Evolutionary conservation across 2,888 invertebrate genomes (phyloP).

Genomic region (Nomada fucata): DNA sequence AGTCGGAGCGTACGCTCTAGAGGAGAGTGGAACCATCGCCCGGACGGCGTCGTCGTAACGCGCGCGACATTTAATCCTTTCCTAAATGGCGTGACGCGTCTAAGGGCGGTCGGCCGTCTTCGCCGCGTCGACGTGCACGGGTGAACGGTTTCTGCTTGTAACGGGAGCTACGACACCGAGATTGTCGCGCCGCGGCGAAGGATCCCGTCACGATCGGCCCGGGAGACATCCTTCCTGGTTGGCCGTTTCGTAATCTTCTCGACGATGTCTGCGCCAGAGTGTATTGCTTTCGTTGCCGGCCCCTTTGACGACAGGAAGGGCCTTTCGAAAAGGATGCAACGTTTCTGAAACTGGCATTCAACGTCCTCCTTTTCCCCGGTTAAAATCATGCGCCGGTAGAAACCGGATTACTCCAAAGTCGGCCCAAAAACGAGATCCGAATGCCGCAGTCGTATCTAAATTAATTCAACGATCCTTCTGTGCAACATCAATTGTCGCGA

Average conservation of each 20-base stretch:
- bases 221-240: slow-evolving; percentile 40
- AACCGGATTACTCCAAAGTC: too few relatives aligned
- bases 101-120: slow-evolving; percentile 37
- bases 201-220: slow-evolving; percentile 62
- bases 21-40: slow-evolving; percentile 27
- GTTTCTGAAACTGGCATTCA: too few relatives aligned
- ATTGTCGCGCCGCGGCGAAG: slow-evolving; percentile 60
- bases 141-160: slow-evolving; percentile 56
- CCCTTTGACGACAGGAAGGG: background rate
- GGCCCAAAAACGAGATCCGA: too few relatives aligned
- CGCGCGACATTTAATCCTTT: slow-evolving; percentile 66
- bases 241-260: slow-evolving; percentile 4
- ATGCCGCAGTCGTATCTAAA: too few relatives aligned
- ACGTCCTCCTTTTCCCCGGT: too few relatives aligned
- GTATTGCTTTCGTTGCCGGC: background rate
- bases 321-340: too few relatives aligned
- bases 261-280: background rate
- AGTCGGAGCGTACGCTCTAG: slow-evolving; percentile 1
- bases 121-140: slow-evolving; percentile 48
- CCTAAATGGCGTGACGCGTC: slow-evolving; percentile 46
- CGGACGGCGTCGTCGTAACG: slow-evolving; percentile 20
- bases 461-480: too few relatives aligned
- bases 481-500: too few relatives aligned
- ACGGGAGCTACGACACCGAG: slow-evolving; percentile 64
- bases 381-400: too few relatives aligned